Conservation (phyloP, 2,888 invertebrate genomes). For the Tryphoninae sp. region DNA sequence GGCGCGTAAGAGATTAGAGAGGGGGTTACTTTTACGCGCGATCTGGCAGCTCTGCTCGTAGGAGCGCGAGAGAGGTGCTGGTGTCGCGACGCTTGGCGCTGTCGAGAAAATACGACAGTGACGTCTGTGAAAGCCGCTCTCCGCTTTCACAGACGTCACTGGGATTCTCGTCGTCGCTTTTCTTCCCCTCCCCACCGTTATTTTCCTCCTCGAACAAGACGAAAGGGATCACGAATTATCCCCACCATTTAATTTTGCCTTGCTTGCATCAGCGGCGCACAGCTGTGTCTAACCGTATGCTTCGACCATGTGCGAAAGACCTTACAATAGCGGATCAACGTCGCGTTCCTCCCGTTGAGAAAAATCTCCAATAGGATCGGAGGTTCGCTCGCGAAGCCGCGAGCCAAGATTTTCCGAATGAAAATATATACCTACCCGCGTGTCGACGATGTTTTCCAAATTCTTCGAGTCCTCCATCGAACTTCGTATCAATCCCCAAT, state of each 20-base stretch:
- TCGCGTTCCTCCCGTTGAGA: background rate
- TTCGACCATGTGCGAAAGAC: conserved; percentile 29
- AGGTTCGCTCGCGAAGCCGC: background rate
- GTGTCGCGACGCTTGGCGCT: conserved; percentile 7
- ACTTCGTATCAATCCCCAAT: too few species aligned
- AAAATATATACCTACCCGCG: background rate
- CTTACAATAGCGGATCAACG: conserved; percentile 33
- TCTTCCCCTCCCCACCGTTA: background rate
- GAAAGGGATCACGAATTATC: background rate
- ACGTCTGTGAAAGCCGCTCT: too few species aligned
- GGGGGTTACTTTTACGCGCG: too few species aligned
- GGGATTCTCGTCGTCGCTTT: background rate
- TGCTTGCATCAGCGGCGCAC: conserved; percentile 22
- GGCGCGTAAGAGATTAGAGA: too few species aligned
- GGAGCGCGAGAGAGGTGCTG: background rate
- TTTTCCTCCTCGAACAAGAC: background rate
- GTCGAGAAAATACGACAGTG: conserved; percentile 19
- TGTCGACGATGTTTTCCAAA: too few species aligned
- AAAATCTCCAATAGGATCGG: too few species aligned
- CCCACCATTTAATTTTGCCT: conserved; percentile 5
- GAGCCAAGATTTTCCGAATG: background rate
- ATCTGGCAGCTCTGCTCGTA: too few species aligned
- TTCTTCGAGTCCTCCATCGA: too few species aligned
- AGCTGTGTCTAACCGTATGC: conserved; percentile 28
- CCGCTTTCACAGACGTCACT: conserved; percentile 36